These are phyloP conservation scores for Polypterus bichir DNA, from an alignment of 2,113 vertebrate genomes.

Conservation along the genomic window DNA sequence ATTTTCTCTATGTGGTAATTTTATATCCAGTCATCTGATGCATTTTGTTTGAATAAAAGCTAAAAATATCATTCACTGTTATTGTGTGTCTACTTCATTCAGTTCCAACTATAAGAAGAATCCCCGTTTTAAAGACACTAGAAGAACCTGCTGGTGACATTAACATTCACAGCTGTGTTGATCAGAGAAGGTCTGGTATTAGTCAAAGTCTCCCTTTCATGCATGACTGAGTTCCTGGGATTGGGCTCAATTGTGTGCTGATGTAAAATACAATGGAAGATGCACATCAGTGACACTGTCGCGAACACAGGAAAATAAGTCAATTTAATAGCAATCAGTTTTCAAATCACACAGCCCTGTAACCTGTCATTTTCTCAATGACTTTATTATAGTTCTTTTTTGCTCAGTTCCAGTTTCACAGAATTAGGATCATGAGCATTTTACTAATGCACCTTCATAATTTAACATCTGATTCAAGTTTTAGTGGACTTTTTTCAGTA, in stretches of 20 bases:
- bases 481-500: background rate
- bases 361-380: conserved; percentile 56
- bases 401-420: background rate
- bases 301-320: conserved; percentile 33
- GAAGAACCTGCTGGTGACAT: conserved; percentile 7
- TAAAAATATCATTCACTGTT: too few species aligned
- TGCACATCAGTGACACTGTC: conserved; percentile 22
- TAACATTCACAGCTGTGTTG: conserved; percentile 30
- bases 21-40: too few species aligned
- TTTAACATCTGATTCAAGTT: background rate
- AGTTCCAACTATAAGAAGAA: background rate
- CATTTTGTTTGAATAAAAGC: too few species aligned
- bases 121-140: background rate
- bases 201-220: conserved; percentile 33
- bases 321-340: conserved; percentile 44
- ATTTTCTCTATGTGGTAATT: too few species aligned
- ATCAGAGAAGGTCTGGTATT: conserved; percentile 31
- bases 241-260: conserved; percentile 27
- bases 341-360: conserved; percentile 43
- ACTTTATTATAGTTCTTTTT: conserved; percentile 44
- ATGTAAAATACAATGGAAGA: conserved; percentile 18
- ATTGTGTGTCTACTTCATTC: background rate
- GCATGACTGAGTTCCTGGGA: conserved; percentile 21
- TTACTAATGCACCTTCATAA: conserved; percentile 6
- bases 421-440: conserved; percentile 12